Evolutionary conservation across 2,888 invertebrate species (phyloP), one percentile per base, ranked within the genome.

Genomic region (Tetranychus truncatus): DNA sequence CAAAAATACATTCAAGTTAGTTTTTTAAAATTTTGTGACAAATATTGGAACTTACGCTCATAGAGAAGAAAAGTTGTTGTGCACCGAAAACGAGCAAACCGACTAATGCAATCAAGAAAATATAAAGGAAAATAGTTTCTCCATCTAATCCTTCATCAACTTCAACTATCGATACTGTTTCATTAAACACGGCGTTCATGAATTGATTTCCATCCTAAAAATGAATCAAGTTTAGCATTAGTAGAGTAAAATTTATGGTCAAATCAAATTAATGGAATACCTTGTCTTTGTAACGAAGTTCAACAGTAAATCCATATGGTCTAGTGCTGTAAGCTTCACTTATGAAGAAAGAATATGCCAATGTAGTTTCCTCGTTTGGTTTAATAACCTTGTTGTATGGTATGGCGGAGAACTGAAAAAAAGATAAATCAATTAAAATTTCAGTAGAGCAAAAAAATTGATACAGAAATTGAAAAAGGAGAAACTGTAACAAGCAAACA

Each of bases 101-200:
- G 74, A 89, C 89, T 76, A 92, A 89, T 4, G 94, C 96, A 24
- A 91, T 91, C 78, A 99, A 86, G 85, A 99, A 91, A 76, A 99
- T 87, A 82, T 97, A 97, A 79, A 99, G 85, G 88, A 99, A 99
- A 86, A 97, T 92, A 34, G 96, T 97, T 86, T 99, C 99, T 34
- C 95, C 95, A 83, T 97, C 97, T 76, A 99, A 86, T 75, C 96
- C 95, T 83, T 95, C 95, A 79, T 97, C 95, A 67, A 97, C 87
- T 84, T 99, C 99, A 5, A 93, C 88, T 76, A 99, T 91, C 84
- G 91, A 91, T 46, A 99, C 87, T 0, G 99, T 99, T 84, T 97
- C 95, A 83, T 99, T 99, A 87, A 92, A 99, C 81, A 77, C 77
- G 18, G 76, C 72, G 46, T 75, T 77, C 73, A 73, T 11, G 45